These are phyloP conservation scores for Premnoplex brunnescens DNA, from an alignment of 2,797 vertebrate species.

Conservation along the genomic window DNA sequence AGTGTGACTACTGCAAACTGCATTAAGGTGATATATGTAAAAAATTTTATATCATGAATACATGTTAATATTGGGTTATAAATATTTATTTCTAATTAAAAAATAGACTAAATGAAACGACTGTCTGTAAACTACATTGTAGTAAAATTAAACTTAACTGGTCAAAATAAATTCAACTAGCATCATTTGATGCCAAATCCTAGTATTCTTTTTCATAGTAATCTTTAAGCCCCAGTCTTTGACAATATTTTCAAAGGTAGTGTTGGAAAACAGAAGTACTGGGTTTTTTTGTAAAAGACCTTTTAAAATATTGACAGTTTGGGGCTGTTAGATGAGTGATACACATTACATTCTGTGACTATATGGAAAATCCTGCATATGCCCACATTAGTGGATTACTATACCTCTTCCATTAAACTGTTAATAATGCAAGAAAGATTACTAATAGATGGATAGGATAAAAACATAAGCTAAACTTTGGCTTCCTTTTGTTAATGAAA, in stretches of 20 bases:
- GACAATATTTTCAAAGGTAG: neutral
- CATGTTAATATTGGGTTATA: neutral
- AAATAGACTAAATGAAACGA: neutral
- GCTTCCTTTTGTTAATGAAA: neutral
- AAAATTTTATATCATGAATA: neutral
- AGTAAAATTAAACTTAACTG: neutral
- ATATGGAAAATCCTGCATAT: neutral
- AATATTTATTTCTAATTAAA: neutral
- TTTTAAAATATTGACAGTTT: neutral
- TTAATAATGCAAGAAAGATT: neutral
- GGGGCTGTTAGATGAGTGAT: neutral
- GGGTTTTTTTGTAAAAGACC: neutral
- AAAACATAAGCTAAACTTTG: neutral
- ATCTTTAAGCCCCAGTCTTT: neutral
- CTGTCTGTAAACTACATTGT: neutral
- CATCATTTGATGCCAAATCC: neutral
- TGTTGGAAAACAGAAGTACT: neutral
- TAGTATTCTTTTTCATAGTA: neutral
- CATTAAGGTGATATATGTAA: neutral
- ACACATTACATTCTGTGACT: neutral
- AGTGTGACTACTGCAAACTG: neutral
- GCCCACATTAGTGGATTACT: neutral
- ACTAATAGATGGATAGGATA: neutral
- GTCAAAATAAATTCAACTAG: neutral
- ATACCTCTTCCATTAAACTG: neutral